These are phyloP conservation scores for Octomys mimax DNA, from an alignment of 2,797 vertebrate species.

Conservation along the genomic window DNA sequence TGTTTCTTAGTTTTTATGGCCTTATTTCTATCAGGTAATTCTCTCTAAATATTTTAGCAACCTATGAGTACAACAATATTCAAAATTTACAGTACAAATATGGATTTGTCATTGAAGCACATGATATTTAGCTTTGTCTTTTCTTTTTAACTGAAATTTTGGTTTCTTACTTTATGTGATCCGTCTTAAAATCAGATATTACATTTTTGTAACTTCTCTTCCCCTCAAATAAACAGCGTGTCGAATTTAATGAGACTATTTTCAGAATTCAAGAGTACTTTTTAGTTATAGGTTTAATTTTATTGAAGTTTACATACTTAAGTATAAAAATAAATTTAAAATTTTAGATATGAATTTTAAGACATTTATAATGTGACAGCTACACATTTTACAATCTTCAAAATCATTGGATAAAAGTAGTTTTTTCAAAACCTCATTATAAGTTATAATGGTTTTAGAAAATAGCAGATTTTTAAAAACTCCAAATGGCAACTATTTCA, in stretches of 20 bases:
- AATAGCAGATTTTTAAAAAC: not conserved
- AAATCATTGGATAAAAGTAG: not conserved
- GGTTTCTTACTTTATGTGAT: constrained; percentile 39
- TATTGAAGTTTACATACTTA: constrained; percentile 5
- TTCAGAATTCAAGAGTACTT: not conserved
- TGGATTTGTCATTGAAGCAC: constrained; percentile 65
- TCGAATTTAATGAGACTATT: not conserved
- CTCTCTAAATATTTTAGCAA: constrained; percentile 63
- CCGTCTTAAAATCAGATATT: constrained; percentile 31
- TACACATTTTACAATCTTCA: not conserved
- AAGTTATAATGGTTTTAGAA: not conserved
- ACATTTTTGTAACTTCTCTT: constrained; percentile 39
- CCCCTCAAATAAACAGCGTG: not conserved
- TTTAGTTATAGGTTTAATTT: constrained; percentile 11
- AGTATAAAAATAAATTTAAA: not conserved
- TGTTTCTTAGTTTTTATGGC: not conserved
- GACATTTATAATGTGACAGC: not conserved
- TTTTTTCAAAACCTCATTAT: constrained; percentile 14
- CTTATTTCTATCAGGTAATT: not conserved
- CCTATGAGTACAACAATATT: constrained; percentile 43
- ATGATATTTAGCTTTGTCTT: constrained; percentile 73
- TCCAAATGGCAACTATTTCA: not conserved
- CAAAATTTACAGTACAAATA: constrained; percentile 35
- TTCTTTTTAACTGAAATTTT: not conserved
- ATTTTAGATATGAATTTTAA: not conserved